A percentile compares a stretch with the other conserved stretches of the same genome.
Conservation (phyloP, 2,113 vertebrate species). For the Ophiodon elongatus region DNA sequence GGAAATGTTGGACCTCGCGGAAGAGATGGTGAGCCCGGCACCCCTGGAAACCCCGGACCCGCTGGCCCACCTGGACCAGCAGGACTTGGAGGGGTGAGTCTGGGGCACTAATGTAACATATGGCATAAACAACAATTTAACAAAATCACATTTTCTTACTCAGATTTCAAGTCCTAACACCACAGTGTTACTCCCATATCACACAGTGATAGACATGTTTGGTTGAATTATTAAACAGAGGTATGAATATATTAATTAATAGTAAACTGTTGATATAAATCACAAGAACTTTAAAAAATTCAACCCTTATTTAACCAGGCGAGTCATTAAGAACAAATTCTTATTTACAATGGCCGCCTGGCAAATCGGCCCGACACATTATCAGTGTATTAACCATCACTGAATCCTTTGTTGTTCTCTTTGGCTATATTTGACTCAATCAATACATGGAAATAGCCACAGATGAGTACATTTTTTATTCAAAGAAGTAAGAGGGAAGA, state of each 20-base stretch:
- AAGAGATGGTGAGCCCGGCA: slow-evolving; percentile 95
- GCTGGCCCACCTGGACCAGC: slow-evolving; percentile 86
- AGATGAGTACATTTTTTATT: not conserved
- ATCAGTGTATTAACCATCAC: not conserved
- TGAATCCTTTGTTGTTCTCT: not conserved
- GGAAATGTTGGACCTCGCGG: slow-evolving; percentile 90
- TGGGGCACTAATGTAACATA: not conserved
- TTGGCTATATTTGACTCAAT: not conserved
- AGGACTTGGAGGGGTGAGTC: slow-evolving; percentile 92
- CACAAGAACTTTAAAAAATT: not conserved
- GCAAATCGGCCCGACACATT: not conserved
- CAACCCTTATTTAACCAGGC: not conserved
- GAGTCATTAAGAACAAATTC: not conserved
- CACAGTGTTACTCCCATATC: not conserved
- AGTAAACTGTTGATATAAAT: not conserved
- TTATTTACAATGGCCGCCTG: not conserved
- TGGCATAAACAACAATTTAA: not conserved
- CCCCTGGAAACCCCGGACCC: slow-evolving; percentile 90
- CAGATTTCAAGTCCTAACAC: not conserved
- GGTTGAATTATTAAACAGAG: not conserved
- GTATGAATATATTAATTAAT: not conserved
- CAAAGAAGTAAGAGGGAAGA: not conserved
- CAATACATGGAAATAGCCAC: not conserved
- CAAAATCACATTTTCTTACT: not conserved
- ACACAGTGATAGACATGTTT: not conserved